phyloP scores from a whole-genome alignment of 2,888 invertebrate species.

The Xanthorhoe spadicearia region DNA sequence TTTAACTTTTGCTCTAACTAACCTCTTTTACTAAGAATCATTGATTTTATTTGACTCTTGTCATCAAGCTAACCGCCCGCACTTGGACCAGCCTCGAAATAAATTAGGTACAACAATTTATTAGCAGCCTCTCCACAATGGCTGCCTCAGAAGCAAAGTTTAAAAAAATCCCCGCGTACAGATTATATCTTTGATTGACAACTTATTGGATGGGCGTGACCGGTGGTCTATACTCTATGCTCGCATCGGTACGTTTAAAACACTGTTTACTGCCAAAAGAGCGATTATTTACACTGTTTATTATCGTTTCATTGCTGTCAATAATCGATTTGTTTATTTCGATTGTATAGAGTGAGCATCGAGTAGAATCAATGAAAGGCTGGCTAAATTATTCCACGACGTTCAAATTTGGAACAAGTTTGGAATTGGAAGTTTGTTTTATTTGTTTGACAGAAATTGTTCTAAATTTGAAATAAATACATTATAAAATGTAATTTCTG shows the following conservation, averaged over 20 bases:
- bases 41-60: not conserved
- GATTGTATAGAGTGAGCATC: constrained; percentile 1
- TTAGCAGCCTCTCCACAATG: constrained; percentile 48
- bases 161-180: constrained; percentile 55
- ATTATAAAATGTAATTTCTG: too few species aligned
- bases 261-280: constrained; percentile 25
- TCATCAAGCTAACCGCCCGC: constrained; percentile 11
- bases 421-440: not conserved
- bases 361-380: constrained; percentile 14
- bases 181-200: constrained; percentile 56
- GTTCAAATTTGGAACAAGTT: not conserved
- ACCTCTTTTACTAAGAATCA: not conserved
- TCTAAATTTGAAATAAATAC: too few species aligned
- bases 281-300: constrained; percentile 31
- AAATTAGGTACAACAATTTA: constrained; percentile 55
- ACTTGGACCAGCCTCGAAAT: constrained; percentile 34
- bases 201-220: constrained; percentile 57
- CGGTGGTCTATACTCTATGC: constrained; percentile 50
- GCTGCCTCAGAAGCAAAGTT: constrained; percentile 47
- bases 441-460: not conserved
- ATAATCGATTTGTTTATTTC: constrained; percentile 21
- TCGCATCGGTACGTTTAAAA: constrained; percentile 18
- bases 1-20: not conserved
- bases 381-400: not conserved
- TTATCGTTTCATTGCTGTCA: constrained; percentile 22